These are phyloP conservation scores for Perca schrenkii DNA, from an alignment of 2,113 vertebrate genomes.

Conservation along the genomic window DNA sequence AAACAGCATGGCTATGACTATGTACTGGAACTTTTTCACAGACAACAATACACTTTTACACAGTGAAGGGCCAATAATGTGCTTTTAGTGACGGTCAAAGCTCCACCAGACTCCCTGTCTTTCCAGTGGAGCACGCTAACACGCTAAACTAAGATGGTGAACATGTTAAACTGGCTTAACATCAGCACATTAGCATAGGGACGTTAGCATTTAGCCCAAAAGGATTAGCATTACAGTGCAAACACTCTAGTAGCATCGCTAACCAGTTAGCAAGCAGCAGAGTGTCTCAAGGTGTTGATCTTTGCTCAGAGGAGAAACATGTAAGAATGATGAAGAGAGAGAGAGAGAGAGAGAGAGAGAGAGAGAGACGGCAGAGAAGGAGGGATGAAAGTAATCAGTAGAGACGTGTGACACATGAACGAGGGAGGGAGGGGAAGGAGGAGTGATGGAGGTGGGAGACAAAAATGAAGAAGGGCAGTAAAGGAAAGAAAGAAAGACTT, in stretches of 20 bases:
- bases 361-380: neutral
- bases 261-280: neutral
- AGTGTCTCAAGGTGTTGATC: neutral
- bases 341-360: neutral
- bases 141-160: too few species aligned
- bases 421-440: conserved; percentile 11
- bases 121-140: too few species aligned
- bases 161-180: too few species aligned
- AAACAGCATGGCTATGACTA: too few species aligned
- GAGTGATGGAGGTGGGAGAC: conserved; percentile 19
- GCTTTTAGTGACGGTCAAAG: too few species aligned
- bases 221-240: neutral
- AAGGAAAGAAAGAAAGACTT: conserved; percentile 13
- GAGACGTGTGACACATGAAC: conserved; percentile 40
- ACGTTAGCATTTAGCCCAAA: neutral
- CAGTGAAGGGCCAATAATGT: too few species aligned
- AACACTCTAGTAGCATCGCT: neutral
- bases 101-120: too few species aligned
- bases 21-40: too few species aligned
- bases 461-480: conserved; percentile 13
- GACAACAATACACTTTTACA: too few species aligned
- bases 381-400: conserved; percentile 51
- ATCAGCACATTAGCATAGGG: too few species aligned
- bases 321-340: neutral
- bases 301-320: neutral